phyloP scores from a whole-genome alignment of 1,140 invertebrate genomes.

The Centruroides vittatus region DNA sequence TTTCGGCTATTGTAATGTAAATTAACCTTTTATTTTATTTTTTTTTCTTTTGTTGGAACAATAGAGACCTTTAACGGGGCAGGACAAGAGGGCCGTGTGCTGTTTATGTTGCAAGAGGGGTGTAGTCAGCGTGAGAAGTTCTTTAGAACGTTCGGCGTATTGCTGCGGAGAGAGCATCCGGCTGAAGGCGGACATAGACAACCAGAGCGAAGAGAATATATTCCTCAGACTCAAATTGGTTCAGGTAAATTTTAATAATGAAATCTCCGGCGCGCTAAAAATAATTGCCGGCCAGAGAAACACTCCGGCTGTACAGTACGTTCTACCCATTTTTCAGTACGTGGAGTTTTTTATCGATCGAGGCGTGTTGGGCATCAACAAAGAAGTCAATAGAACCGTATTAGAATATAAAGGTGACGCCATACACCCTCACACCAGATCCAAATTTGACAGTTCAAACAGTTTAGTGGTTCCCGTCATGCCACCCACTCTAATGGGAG shows the following conservation, averaged over 20 bases:
- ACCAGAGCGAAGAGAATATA: slow-evolving; percentile 56
- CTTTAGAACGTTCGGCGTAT: slow-evolving; percentile 59
- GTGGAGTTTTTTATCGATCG: slow-evolving; percentile 67
- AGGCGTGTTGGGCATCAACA: slow-evolving; percentile 57
- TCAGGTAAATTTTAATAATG: slow-evolving; percentile 36
- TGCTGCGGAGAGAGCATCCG: slow-evolving; percentile 64
- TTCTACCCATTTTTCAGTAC: slow-evolving; percentile 35
- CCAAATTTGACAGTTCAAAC: slow-evolving; percentile 46
- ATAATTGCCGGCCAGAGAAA: too few species aligned
- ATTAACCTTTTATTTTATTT: too few species aligned
- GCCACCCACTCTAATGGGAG: slow-evolving; percentile 56
- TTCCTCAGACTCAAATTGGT: slow-evolving; percentile 51
- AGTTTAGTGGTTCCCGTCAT: slow-evolving; percentile 58
- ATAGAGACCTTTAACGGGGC: slow-evolving; percentile 54
- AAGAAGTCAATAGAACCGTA: slow-evolving; percentile 52
- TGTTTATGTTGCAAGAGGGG: slow-evolving; percentile 60
- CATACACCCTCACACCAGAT: slow-evolving; percentile 43
- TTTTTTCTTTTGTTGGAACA: background rate
- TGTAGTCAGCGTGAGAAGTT: slow-evolving; percentile 49
- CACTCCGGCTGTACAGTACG: too few species aligned
- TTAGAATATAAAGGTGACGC: slow-evolving; percentile 53
- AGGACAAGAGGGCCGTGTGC: slow-evolving; percentile 51
- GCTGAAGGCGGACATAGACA: slow-evolving; percentile 59
- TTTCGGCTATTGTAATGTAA: too few species aligned
- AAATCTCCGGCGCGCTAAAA: too few species aligned